Conservation (phyloP, 2,113 vertebrate genomes). For the Castor canadensis region DNA sequence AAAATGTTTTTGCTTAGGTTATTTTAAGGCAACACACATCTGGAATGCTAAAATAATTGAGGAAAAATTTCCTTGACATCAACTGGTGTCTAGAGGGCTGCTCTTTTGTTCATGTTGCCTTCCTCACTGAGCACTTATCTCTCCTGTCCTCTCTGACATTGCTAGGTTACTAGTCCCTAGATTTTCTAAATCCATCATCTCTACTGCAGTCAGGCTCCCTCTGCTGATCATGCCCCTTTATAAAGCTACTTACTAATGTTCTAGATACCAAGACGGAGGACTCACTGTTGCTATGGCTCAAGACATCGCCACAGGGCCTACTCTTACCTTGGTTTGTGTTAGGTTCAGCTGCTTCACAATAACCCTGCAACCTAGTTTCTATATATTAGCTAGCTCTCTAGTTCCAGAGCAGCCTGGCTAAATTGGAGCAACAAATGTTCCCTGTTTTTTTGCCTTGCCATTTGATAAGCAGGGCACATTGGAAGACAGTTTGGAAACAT, state of each 20-base stretch:
- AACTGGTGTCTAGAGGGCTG: neutral
- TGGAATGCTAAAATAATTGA: neutral
- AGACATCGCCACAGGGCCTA: neutral
- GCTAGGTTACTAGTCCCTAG: neutral
- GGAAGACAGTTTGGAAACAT: constrained; percentile 73
- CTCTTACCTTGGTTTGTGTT: neutral
- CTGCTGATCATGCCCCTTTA: neutral
- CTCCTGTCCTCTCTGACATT: neutral
- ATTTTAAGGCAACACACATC: neutral
- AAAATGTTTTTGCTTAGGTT: neutral
- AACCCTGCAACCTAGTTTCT: neutral
- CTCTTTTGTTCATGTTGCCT: neutral
- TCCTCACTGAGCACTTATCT: neutral
- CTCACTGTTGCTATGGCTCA: neutral
- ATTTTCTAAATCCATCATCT: neutral
- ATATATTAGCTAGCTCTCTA: neutral
- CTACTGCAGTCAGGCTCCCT: neutral
- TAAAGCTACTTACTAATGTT: neutral
- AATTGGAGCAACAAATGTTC: constrained; percentile 62
- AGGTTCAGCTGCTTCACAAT: neutral
- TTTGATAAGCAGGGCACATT: constrained; percentile 62
- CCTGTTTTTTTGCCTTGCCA: constrained; percentile 57
- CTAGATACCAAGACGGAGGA: neutral
- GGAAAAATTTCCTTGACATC: neutral
- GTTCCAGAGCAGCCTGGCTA: constrained; percentile 25